phyloP scores from a whole-genome alignment of 1,140 invertebrate species.

The Pemphigus obesinymphae region DNA sequence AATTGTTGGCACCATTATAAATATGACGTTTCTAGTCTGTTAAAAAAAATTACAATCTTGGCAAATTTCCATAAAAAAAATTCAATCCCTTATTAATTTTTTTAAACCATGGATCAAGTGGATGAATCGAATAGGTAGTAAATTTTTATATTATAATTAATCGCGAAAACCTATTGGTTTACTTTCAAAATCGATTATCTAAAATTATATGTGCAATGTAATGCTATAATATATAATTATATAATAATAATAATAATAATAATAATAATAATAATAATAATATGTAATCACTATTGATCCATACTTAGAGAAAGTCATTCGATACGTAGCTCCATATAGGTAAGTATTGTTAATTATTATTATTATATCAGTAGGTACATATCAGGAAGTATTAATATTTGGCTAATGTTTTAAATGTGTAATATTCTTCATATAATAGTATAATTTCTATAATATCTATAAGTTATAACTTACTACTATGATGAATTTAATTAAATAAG shows the following conservation, averaged over 20 bases:
- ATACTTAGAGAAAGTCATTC: not conserved
- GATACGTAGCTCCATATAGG: not conserved
- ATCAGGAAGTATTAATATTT: not conserved
- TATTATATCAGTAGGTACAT: not conserved
- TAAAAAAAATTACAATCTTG: slow-evolving; percentile 10
- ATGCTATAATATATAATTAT: no score
- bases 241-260: no score
- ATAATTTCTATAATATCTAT: no score
- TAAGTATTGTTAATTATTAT: not conserved
- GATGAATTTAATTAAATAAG: no score
- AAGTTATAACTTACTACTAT: no score
- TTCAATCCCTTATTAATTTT: not conserved
- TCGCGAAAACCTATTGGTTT: not conserved
- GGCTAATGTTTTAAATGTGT: no score
- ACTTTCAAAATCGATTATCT: not conserved
- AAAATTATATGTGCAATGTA: not conserved
- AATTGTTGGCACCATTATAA: slow-evolving; percentile 28
- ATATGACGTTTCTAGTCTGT: not conserved
- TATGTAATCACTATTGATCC: not conserved
- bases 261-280: not conserved
- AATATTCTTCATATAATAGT: no score
- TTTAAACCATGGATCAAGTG: not conserved
- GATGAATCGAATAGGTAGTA: not conserved
- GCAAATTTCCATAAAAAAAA: not conserved
- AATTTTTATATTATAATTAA: not conserved